Percentiles rank a stretch among this genome's conserved stretches.
Evolutionary conservation across 2,888 invertebrate species (phyloP).

Genomic region (Esperia sulphurella): DNA sequence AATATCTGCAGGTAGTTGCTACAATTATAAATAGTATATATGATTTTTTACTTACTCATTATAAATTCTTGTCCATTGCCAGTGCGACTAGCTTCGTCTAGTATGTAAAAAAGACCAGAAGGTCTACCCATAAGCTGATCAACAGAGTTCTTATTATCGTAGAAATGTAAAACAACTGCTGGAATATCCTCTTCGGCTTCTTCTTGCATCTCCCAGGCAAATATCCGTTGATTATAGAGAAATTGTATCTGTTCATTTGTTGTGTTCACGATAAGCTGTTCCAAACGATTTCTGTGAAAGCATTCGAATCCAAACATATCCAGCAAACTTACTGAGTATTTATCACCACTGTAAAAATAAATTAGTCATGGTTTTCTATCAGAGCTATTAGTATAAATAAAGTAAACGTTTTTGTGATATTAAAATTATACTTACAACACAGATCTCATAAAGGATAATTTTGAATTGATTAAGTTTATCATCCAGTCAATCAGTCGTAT

Average conservation of each 20-base stretch:
- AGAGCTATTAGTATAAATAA: background rate
- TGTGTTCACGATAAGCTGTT: conserved; percentile 93
- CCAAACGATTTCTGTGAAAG: conserved; percentile 89
- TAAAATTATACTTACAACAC: conserved; percentile 85
- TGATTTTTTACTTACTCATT: conserved; percentile 77
- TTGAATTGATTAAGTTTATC: conserved; percentile 90
- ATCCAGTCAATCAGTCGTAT: conserved; percentile 93
- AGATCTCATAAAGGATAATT: conserved; percentile 89
- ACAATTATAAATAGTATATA: no score
- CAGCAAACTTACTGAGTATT: conserved; percentile 87
- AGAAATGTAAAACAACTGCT: conserved; percentile 85
- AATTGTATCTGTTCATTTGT: conserved; percentile 96
- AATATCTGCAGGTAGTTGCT: no score
- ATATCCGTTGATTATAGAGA: conserved; percentile 93
- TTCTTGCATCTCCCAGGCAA: conserved; percentile 92
- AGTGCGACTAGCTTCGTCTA: conserved; percentile 92
- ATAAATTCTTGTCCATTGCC: conserved; percentile 85
- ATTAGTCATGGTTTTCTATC: background rate
- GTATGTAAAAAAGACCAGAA: conserved; percentile 88
- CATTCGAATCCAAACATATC: conserved; percentile 97
- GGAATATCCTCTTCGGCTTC: conserved; percentile 90
- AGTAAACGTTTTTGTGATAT: background rate
- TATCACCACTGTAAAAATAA: conserved; percentile 85
- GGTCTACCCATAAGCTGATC: conserved; percentile 93
- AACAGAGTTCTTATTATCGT: conserved; percentile 92